Base-by-base conservation (phyloP, 2,113 vertebrate species). In the Gobio gobio region DNA sequence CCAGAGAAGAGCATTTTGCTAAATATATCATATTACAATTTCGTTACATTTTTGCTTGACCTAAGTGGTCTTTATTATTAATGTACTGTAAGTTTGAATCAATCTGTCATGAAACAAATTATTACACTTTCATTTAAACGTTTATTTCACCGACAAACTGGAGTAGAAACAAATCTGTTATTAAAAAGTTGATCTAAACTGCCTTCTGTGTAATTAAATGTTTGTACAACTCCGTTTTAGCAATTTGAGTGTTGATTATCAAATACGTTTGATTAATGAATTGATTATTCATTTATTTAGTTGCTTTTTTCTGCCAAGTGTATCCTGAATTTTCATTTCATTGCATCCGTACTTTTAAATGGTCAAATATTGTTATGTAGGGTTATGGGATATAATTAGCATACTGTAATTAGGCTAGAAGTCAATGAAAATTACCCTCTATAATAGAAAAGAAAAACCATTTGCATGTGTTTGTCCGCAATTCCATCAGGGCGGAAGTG, bases 401-500 rank as follows among this genome's bases (percentile, higher is more conserved):
- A 22, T 22, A 20, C 3, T 20, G 18, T 40, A 70, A 68, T 70
- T 18, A 40, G 2, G 40, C 40, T 10, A 40, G 16, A 40, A 33
- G 13, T 29, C 61, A 29, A 6, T 64, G 24, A 26, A 64, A 29
- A 6, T 29, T 26, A 16, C 5, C 13, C 26, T 64, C 29, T 2
- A 1, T 18, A 26, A 33, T 64, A 7, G 26, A 56, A 54, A 22
- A 54, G 20, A 43, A 43, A 16, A 10, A 43, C 18, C 24, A 75
- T 75, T 49, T 29, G n/a, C 13, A 45, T 54, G 54, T 29, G 54
- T 43, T 59, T 49, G 12, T 33, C 16, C 0, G 22, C 70, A 58
- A 10, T 43, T 85, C 85, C 76, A 51, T 54, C 40, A 64, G 40
- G 33, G 66, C 8, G 56, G 85, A 78, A 66, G 83, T 83, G 68